A percentile compares a stretch with the other conserved stretches of the same genome.
Conservation (phyloP, 2,113 vertebrate species). For the Ophiodon elongatus region DNA sequence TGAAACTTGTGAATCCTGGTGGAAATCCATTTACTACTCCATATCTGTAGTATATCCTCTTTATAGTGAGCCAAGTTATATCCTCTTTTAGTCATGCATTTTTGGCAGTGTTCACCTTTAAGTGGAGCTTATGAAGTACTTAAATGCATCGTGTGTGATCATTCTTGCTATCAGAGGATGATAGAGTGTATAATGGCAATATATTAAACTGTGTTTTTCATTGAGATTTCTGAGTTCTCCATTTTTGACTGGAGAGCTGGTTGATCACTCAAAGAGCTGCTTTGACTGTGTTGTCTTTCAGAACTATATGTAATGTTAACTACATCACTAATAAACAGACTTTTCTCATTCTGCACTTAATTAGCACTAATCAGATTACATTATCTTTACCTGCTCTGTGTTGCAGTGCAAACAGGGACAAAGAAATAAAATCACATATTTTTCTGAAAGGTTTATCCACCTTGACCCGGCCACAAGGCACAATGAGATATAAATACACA, state of each 20-base stretch:
- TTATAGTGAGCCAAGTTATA: background rate
- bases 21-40: background rate
- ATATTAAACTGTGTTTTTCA: background rate
- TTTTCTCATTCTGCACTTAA: background rate
- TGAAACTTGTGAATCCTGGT: constrained; percentile 16
- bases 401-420: constrained; percentile 1
- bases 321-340: background rate
- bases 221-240: background rate
- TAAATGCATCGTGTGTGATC: background rate
- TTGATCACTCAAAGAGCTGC: background rate
- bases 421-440: background rate
- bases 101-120: background rate
- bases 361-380: background rate
- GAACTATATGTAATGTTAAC: background rate
- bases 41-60: background rate
- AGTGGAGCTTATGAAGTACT: background rate
- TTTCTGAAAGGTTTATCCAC: constrained; percentile 5
- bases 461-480: constrained; percentile 44
- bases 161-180: background rate
- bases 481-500: constrained; percentile 46
- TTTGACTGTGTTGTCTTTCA: background rate
- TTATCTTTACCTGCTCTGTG: background rate
- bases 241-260: background rate
- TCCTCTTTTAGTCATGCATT: background rate
- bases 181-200: background rate